These are phyloP conservation scores for Catostylus mosaicus DNA, from an alignment of 30 jellyfish, hydroid and myxozoan species.

Conservation along the genomic window DNA sequence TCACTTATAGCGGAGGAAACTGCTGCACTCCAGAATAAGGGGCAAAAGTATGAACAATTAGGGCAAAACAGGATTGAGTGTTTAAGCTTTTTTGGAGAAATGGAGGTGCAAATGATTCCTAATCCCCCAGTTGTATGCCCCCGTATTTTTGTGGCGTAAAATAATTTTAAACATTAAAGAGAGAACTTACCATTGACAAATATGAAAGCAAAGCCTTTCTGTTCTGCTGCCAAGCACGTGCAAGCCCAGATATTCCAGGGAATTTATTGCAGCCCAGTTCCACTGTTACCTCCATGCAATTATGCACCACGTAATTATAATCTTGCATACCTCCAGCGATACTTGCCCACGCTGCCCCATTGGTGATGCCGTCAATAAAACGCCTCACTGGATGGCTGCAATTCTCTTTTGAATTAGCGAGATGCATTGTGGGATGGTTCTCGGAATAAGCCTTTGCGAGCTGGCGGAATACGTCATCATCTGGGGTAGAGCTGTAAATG, in stretches of 20 bases:
- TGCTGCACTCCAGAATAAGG: too few species aligned
- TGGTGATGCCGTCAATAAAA: slow-evolving; percentile 95
- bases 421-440: slow-evolving; percentile 99
- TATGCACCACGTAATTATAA: slow-evolving; percentile 87
- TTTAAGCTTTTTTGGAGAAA: too few species aligned
- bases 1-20: too few species aligned
- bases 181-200: slow-evolving; percentile 74
- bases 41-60: too few species aligned
- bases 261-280: slow-evolving; percentile 95
- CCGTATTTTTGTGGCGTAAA: too few species aligned
- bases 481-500: slow-evolving; percentile 98
- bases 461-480: slow-evolving; percentile 96
- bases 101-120: too few species aligned
- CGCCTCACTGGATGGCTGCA: slow-evolving; percentile 89
- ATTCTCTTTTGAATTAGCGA: slow-evolving; percentile 92
- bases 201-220: slow-evolving; percentile 79
- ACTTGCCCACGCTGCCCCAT: slow-evolving; percentile 99
- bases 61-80: too few species aligned
- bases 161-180: too few species aligned
- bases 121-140: too few species aligned
- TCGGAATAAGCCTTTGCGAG: slow-evolving; percentile 98
- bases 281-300: slow-evolving; percentile 96
- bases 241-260: slow-evolving; percentile 74
- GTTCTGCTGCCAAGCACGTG: slow-evolving; percentile 87
- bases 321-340: slow-evolving; percentile 99